Evolutionary conservation across 2,113 vertebrate species (phyloP).

Genomic region (Tyrannus savana): DNA sequence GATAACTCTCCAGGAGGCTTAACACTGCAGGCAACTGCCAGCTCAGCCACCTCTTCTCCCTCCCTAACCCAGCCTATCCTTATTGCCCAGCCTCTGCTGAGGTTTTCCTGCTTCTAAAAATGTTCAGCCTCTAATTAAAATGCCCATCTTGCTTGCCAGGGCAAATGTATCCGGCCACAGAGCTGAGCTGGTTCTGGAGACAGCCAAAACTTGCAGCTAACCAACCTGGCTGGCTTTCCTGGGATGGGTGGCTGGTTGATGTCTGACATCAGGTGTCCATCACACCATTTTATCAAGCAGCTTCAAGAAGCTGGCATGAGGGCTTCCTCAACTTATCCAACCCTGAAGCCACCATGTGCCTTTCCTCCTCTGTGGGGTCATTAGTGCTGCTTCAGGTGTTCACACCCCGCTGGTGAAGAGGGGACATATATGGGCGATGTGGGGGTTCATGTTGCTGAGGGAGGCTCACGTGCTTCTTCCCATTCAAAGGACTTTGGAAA

Average conservation of each 20-base stretch:
- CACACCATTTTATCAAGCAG: fast-evolving
- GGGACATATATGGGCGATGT: fast-evolving
- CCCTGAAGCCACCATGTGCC: not conserved
- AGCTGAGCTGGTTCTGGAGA: not conserved
- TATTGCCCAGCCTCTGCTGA: not conserved
- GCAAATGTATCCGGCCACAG: not conserved
- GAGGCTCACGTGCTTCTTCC: not conserved
- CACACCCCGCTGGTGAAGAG: fast-evolving
- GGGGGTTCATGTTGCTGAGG: not conserved
- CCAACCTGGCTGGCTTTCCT: not conserved
- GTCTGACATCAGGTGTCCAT: not conserved
- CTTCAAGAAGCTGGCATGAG: not conserved
- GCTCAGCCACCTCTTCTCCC: not conserved
- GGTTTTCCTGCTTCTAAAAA: constrained; percentile 65
- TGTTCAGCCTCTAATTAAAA: constrained; percentile 42
- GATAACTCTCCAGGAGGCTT: not conserved
- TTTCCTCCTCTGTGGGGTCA: not conserved
- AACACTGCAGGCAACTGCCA: not conserved
- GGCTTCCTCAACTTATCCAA: not conserved
- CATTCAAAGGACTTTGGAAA: not conserved
- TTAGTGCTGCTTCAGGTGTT: not conserved
- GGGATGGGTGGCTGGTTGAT: not conserved
- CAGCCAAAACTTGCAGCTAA: not conserved
- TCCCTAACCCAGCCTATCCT: not conserved
- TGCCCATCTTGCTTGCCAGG: not conserved